phyloP scores from a whole-genome alignment of 2,113 vertebrate genomes.

The Thunnus thynnus region DNA sequence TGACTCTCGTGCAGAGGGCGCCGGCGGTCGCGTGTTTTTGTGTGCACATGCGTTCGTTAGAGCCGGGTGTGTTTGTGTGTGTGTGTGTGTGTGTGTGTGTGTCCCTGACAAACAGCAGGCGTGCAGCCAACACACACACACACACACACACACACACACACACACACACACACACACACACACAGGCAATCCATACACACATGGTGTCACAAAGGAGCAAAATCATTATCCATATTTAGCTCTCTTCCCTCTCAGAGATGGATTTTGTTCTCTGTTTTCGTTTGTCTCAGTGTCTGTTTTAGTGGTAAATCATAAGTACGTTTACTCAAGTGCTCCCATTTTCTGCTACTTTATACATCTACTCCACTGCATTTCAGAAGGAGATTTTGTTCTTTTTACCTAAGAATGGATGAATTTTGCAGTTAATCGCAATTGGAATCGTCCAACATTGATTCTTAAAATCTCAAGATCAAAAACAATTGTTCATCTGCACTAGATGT shows the following conservation, averaged over 20 bases:
- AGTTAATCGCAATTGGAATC: too few species aligned
- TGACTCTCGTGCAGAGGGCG: constrained; percentile 48
- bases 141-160: background rate
- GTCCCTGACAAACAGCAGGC: background rate
- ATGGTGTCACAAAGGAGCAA: constrained; percentile 37
- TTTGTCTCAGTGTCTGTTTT: constrained; percentile 2
- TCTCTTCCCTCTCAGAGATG: constrained; percentile 3
- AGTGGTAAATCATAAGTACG: background rate
- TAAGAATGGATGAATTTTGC: too few species aligned
- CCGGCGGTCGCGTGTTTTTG: constrained; percentile 42
- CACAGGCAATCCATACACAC: background rate
- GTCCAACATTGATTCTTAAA: too few species aligned
- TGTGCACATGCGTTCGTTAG: background rate
- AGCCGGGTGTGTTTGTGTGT: constrained; percentile 1
- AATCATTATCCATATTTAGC: constrained; percentile 47
- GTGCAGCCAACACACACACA: too few species aligned
- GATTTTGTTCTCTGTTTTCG: constrained; percentile 10
- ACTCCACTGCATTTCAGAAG: too few species aligned
- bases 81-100: background rate
- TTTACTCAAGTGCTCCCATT: background rate
- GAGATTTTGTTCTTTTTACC: too few species aligned
- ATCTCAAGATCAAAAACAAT: too few species aligned
- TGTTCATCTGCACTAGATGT: too few species aligned
- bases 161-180: background rate
- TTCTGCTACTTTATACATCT: too few species aligned